Evolutionary conservation across 2,113 vertebrate genomes (phyloP).

Genomic region (Ciconia maguari): DNA sequence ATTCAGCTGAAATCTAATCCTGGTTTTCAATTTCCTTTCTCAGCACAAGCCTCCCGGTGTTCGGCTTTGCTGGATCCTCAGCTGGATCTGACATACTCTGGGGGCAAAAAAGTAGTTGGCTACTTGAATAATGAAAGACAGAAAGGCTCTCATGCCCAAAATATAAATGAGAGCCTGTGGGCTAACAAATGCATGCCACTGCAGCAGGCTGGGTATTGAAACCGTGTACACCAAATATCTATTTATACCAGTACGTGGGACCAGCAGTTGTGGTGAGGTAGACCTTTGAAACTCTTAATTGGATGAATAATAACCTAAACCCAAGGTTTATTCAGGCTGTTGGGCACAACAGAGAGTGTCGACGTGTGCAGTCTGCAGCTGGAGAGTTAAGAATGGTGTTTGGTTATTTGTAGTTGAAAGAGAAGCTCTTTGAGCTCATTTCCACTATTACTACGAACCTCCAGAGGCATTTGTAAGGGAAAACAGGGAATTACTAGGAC

Average conservation of each 20-base stretch:
- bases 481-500: background rate
- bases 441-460: background rate
- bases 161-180: background rate
- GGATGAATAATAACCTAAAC: background rate
- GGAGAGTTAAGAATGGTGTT: background rate
- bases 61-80: background rate
- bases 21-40: background rate
- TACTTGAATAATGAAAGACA: background rate
- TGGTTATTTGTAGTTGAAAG: background rate
- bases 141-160: background rate
- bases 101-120: background rate
- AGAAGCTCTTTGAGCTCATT: background rate
- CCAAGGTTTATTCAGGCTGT: background rate
- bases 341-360: background rate
- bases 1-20: background rate
- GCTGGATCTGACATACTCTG: background rate
- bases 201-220: background rate
- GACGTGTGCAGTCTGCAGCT: background rate
- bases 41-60: background rate
- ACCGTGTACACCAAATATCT: background rate
- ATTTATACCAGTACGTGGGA: background rate
- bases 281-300: background rate
- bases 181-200: background rate
- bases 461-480: background rate
- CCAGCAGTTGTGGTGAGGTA: background rate